These are phyloP conservation scores for Brenthis hecate DNA, from an alignment of 2,888 invertebrate genomes.

Conservation along the genomic window DNA sequence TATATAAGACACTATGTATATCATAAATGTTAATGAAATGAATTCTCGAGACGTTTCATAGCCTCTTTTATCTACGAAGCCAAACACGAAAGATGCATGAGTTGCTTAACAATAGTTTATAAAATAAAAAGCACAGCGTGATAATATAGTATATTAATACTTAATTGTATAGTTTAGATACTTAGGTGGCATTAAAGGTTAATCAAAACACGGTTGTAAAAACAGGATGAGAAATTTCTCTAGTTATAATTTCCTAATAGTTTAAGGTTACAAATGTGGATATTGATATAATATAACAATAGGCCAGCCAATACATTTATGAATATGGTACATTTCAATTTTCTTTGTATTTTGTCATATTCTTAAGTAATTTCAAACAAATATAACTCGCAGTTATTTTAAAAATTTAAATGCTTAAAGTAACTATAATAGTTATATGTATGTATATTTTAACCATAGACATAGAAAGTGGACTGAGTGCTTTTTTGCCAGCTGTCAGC, in stretches of 20 bases:
- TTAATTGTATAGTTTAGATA: constrained; percentile 14
- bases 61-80: neutral
- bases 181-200: constrained; percentile 13
- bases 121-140: constrained; percentile 33
- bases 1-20: constrained; percentile 12
- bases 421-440: too few species aligned
- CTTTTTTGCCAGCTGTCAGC: too few species aligned
- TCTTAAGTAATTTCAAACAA: too few species aligned
- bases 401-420: too few species aligned
- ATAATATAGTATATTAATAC: constrained; percentile 25
- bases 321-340: neutral
- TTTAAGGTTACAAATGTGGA: constrained; percentile 13
- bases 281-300: constrained; percentile 6
- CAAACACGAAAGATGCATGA: constrained; percentile 16
- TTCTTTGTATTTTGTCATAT: neutral
- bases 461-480: too few species aligned
- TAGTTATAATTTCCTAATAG: constrained; percentile 11
- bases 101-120: constrained; percentile 23
- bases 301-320: constrained; percentile 1
- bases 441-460: too few species aligned
- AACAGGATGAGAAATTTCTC: constrained; percentile 1
- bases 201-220: constrained; percentile 19
- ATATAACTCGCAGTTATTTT: too few species aligned
- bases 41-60: constrained; percentile 5
- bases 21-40: constrained; percentile 3